A percentile compares a stretch with the other conserved stretches of the same genome.
Evolutionary conservation across 2,888 invertebrate genomes (phyloP).

Genomic region (Sinohyriopsis cumingii): DNA sequence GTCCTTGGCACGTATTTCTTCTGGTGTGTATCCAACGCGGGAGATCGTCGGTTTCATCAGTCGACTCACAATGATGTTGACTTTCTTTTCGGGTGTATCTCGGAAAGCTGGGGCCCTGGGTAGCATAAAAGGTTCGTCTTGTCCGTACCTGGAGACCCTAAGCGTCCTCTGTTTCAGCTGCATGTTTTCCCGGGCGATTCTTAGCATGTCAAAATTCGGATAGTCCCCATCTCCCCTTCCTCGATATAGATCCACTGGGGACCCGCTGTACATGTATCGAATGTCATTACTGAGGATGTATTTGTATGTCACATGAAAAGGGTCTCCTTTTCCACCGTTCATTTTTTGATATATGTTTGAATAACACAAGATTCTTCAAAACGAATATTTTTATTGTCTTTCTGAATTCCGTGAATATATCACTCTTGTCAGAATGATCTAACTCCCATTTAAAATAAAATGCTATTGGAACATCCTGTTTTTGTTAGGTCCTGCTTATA

Average conservation of each 20-base stretch:
- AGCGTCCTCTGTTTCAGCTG: slow-evolving; percentile 38
- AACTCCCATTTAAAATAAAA: too few relatives aligned
- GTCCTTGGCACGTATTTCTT: slow-evolving; percentile 21
- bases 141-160: slow-evolving; percentile 26
- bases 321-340: slow-evolving; percentile 39
- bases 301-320: slow-evolving; percentile 46
- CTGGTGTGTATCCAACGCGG: slow-evolving; percentile 16
- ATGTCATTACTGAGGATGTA: slow-evolving; percentile 48
- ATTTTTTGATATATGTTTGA: too few relatives aligned
- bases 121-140: slow-evolving; percentile 34
- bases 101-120: slow-evolving; percentile 47
- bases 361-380: too few relatives aligned
- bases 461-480: too few relatives aligned
- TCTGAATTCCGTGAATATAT: too few relatives aligned
- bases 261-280: slow-evolving; percentile 48
- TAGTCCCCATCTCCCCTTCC: slow-evolving; percentile 44
- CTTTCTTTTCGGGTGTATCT: slow-evolving; percentile 31
- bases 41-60: slow-evolving; percentile 34
- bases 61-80: slow-evolving; percentile 33
- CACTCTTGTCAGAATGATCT: too few relatives aligned
- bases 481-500: too few relatives aligned
- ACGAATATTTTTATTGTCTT: too few relatives aligned
- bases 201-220: slow-evolving; percentile 51
- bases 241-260: slow-evolving; percentile 32
- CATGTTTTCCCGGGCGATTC: slow-evolving; percentile 42